phyloP scores from a whole-genome alignment of 2,888 invertebrate species.

The Argyresthia albistria region DNA sequence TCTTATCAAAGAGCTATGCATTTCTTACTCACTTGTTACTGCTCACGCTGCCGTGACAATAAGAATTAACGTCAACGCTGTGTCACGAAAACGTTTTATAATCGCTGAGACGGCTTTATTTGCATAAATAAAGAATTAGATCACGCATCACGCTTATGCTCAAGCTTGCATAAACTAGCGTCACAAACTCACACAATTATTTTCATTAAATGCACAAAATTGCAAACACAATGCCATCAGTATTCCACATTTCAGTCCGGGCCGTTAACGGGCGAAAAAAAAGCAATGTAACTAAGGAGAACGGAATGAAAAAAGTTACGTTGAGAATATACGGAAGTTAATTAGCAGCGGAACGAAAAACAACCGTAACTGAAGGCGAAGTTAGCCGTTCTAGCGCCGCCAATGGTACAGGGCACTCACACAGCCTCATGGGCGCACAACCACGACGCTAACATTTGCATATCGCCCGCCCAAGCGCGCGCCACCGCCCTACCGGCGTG shows the following conservation, averaged over 20 bases:
- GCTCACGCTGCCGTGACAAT: constrained; percentile 45
- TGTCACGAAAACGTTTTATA: constrained; percentile 28
- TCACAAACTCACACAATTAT: constrained; percentile 18
- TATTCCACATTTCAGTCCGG: constrained; percentile 52
- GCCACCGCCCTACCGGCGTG: constrained; percentile 66
- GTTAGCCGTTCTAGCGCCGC: constrained; percentile 71
- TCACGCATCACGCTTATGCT: constrained; percentile 3
- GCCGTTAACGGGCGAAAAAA: constrained; percentile 38
- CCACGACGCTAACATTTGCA: constrained; percentile 66
- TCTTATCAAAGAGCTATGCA: constrained; percentile 34
- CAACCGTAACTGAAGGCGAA: constrained; percentile 74
- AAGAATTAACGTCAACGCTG: constrained; percentile 35
- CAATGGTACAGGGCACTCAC: constrained; percentile 68
- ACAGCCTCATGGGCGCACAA: constrained; percentile 43
- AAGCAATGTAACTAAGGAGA: constrained; percentile 28
- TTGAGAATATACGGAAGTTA: constrained; percentile 71
- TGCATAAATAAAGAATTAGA: constrained; percentile 33
- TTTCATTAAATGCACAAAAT: constrained; percentile 15
- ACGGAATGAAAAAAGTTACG: constrained; percentile 70
- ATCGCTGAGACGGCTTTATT: constrained; percentile 34
- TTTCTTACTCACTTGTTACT: constrained; percentile 44
- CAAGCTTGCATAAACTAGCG: constrained; percentile 45
- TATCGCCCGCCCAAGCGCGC: constrained; percentile 71
- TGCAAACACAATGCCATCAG: constrained; percentile 51
- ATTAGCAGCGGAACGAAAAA: constrained; percentile 72